A percentile compares a stretch with the other conserved stretches of the same genome.
Conservation (phyloP, 2,888 invertebrate species). For the Charanyca ferruginea region DNA sequence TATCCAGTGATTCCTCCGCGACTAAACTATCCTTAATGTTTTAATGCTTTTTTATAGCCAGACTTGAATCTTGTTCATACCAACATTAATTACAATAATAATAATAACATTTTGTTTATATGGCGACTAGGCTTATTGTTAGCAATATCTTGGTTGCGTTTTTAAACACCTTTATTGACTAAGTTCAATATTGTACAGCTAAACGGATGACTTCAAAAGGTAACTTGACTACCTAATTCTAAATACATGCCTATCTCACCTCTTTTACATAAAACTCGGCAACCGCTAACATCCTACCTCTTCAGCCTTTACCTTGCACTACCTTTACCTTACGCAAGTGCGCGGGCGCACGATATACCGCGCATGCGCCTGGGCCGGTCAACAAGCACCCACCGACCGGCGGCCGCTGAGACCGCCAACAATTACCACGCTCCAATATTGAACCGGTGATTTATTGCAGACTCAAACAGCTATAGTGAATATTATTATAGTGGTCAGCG, state of each 20-base stretch:
- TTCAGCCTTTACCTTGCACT: conserved; percentile 29
- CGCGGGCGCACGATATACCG: conserved; percentile 59
- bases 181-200: no score
- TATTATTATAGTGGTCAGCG: conserved; percentile 27
- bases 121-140: no score
- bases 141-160: no score
- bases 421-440: conserved; percentile 55
- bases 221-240: no score
- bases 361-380: conserved; percentile 50
- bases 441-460: conserved; percentile 52
- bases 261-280: not conserved
- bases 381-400: conserved; percentile 34
- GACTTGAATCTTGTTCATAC: no score
- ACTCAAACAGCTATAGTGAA: conserved; percentile 31
- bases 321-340: conserved; percentile 62
- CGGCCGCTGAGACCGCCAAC: conserved; percentile 23
- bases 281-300: not conserved
- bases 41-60: no score
- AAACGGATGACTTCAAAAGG: no score
- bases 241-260: no score
- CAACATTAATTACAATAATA: no score
- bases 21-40: no score
- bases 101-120: no score
- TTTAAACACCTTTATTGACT: no score
- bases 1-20: not conserved